phyloP scores from a whole-genome alignment of 2,888 invertebrate genomes.

The Pristionchus mayeri region DNA sequence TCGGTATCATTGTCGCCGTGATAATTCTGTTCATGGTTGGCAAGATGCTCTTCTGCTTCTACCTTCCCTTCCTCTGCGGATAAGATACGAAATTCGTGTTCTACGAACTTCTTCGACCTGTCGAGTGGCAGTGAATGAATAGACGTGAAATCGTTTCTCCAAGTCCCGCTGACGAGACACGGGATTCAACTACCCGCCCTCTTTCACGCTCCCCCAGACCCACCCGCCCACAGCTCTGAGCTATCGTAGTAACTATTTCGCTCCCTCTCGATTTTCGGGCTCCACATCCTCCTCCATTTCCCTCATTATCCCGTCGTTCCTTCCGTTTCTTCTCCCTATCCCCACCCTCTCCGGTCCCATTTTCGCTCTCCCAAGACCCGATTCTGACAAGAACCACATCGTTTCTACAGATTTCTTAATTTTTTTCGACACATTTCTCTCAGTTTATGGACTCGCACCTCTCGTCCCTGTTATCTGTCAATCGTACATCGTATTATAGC shows the following conservation, averaged over 20 bases:
- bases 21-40: constrained; percentile 38
- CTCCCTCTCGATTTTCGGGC: no score
- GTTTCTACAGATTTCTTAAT: no score
- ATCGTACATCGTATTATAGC: not conserved
- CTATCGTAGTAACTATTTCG: no score
- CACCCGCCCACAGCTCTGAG: no score
- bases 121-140: no score
- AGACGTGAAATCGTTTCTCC: no score
- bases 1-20: constrained; percentile 45
- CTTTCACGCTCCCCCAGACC: no score
- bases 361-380: not conserved
- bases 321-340: not conserved
- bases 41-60: constrained; percentile 43
- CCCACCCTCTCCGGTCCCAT: not conserved
- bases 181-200: no score
- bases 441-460: not conserved
- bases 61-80: constrained; percentile 47
- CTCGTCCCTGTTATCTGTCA: not conserved
- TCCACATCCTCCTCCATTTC: not conserved
- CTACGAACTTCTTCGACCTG: no score
- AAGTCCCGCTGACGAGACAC: no score
- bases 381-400: not conserved
- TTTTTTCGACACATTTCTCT: not conserved
- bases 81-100: no score
- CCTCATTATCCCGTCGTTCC: constrained; percentile 21